These are phyloP conservation scores for Apamea epomidion DNA, from an alignment of 2,888 invertebrate species.

Conservation along the genomic window DNA sequence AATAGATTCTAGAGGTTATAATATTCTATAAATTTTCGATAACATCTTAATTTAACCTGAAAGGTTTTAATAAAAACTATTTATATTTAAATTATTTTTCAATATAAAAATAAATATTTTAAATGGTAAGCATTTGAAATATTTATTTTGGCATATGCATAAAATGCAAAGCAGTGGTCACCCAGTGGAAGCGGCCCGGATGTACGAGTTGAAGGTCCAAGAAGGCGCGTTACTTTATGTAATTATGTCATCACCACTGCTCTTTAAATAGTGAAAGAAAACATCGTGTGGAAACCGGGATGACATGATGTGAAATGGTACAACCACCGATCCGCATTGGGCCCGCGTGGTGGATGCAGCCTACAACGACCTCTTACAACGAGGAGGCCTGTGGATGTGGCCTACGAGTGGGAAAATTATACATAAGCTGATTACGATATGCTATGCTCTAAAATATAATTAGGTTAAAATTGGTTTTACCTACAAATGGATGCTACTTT, in stretches of 20 bases:
- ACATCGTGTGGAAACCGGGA: background rate
- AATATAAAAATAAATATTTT: background rate
- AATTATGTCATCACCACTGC: background rate
- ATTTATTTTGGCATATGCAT: background rate
- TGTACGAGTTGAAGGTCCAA: too few relatives aligned
- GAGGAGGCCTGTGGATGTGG: background rate
- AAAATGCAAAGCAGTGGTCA: background rate
- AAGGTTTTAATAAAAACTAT: background rate
- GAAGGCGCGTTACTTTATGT: background rate
- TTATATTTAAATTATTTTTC: background rate
- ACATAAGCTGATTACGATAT: too few relatives aligned
- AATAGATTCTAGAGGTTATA: background rate
- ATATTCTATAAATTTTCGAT: background rate
- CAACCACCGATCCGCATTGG: background rate
- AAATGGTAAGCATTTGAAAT: too few relatives aligned
- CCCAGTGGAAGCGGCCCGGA: too few relatives aligned
- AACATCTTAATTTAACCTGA: background rate
- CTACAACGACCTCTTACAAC: background rate
- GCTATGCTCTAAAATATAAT: too few relatives aligned
- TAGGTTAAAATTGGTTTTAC: too few relatives aligned
- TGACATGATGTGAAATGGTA: background rate
- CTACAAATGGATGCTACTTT: background rate
- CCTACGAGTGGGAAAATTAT: too few relatives aligned
- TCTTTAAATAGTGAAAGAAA: background rate
- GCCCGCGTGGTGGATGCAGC: background rate